phyloP scores from a whole-genome alignment of 2,888 invertebrate genomes.

The Pyrrhia umbra region DNA sequence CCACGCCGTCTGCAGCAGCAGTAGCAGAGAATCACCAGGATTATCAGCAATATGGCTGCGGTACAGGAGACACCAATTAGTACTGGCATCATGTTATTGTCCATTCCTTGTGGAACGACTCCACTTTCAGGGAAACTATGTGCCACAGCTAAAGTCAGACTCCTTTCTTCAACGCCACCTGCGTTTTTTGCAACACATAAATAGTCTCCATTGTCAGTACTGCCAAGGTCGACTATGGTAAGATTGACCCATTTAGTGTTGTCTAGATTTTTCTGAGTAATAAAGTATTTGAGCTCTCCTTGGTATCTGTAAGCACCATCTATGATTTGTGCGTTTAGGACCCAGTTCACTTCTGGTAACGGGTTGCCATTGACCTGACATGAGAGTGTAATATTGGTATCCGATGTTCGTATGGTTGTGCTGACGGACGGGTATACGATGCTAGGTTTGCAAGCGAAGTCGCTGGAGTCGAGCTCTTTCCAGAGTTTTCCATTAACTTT shows the following conservation, averaged over 20 bases:
- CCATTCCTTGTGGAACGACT: slow-evolving; percentile 87
- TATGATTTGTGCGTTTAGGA: slow-evolving; percentile 91
- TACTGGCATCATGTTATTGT: slow-evolving; percentile 89
- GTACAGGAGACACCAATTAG: slow-evolving; percentile 87
- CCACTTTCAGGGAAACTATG: slow-evolving; percentile 81
- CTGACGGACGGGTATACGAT: slow-evolving; percentile 92
- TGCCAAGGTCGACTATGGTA: slow-evolving; percentile 91
- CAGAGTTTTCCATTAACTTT: slow-evolving; percentile 93
- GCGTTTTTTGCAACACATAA: slow-evolving; percentile 95
- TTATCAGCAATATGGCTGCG: slow-evolving; percentile 87
- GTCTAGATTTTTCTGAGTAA: slow-evolving; percentile 77
- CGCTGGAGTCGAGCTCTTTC: slow-evolving; percentile 92
- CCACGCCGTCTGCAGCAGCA: slow-evolving; percentile 90
- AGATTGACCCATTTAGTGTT: slow-evolving; percentile 92
- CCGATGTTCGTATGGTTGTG: slow-evolving; percentile 91
- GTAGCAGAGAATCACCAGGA: slow-evolving; percentile 88
- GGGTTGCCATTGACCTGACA: slow-evolving; percentile 95
- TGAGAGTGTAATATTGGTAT: slow-evolving; percentile 92
- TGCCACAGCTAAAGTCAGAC: slow-evolving; percentile 91
- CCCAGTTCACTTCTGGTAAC: slow-evolving; percentile 94
- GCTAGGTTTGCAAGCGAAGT: slow-evolving; percentile 95
- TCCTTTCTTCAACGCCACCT: slow-evolving; percentile 94
- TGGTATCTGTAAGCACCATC: slow-evolving; percentile 88
- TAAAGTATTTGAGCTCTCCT: slow-evolving; percentile 86
- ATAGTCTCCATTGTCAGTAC: slow-evolving; percentile 93